A percentile compares a stretch with the other conserved stretches of the same genome.
Conservation (phyloP, 2,888 invertebrate species). For the Xanthia togata region DNA sequence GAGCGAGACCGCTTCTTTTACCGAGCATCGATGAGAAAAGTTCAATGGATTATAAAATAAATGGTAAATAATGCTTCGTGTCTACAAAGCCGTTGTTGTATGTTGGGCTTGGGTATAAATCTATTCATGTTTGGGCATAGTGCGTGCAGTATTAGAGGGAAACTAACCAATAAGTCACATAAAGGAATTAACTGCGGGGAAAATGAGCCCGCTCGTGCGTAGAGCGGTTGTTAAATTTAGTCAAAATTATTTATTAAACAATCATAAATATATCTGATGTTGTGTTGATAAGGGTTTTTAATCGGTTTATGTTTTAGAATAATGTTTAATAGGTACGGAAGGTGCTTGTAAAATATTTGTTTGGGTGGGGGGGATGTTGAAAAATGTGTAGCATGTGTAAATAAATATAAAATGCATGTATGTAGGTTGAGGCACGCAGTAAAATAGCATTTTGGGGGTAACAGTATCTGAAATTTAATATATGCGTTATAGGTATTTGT, state of each 20-base stretch:
- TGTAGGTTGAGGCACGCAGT: neutral
- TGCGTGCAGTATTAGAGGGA: conserved; percentile 67
- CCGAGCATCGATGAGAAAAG: conserved; percentile 21
- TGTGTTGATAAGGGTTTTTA: conserved; percentile 51
- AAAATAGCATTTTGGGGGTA: neutral
- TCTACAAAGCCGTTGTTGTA: conserved; percentile 34
- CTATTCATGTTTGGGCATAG: conserved; percentile 68
- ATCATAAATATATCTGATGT: conserved; percentile 54
- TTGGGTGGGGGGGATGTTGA: conserved; percentile 28
- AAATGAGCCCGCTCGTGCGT: conserved; percentile 48
- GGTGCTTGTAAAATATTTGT: conserved; percentile 14
- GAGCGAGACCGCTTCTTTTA: conserved; percentile 34
- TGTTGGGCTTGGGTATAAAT: conserved; percentile 63
- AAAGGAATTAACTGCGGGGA: conserved; percentile 58
- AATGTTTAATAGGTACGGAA: conserved; percentile 24
- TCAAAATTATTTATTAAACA: conserved; percentile 59
- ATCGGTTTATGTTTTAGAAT: conserved; percentile 44
- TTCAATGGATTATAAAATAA: conserved; percentile 59
- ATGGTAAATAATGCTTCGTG: conserved; percentile 38
- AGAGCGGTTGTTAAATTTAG: conserved; percentile 52
- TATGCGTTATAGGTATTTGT: neutral
- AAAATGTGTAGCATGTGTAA: conserved; percentile 22
- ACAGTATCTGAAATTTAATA: neutral
- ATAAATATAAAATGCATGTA: conserved; percentile 9
- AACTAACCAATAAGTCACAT: conserved; percentile 68